These are phyloP conservation scores for Sarotherodon lohbergeri DNA, from an alignment of 2,113 vertebrate genomes.

Conservation along the genomic window DNA sequence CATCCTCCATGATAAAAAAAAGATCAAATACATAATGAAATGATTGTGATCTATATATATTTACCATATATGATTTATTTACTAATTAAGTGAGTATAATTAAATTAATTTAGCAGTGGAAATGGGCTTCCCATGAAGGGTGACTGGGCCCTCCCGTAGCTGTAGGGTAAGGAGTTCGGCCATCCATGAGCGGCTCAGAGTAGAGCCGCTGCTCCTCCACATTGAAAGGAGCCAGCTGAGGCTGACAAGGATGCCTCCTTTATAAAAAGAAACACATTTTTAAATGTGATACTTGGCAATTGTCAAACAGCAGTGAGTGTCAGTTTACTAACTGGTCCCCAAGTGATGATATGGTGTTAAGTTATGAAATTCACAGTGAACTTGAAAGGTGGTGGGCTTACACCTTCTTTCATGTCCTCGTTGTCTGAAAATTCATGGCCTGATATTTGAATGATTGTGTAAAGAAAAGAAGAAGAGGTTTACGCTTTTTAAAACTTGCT, in stretches of 20 bases:
- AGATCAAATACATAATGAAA: background rate
- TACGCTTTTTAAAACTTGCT: background rate
- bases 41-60: background rate
- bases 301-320: background rate
- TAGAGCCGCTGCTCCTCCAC: background rate
- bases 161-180: background rate
- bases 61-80: background rate
- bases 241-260: background rate
- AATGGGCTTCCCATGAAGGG: background rate
- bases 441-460: background rate
- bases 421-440: background rate
- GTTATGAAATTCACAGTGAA: slow-evolving; percentile 10
- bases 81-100: background rate
- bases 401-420: background rate
- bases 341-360: background rate
- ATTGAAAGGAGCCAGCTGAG: background rate
- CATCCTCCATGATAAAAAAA: rapidly evolving
- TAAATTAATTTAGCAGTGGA: background rate
- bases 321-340: background rate
- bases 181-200: background rate
- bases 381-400: background rate
- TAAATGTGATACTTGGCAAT: background rate
- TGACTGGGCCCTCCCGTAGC: background rate
- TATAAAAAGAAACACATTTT: background rate
- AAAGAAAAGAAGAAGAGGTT: background rate